These are phyloP conservation scores for Chrysopa pallens DNA, from an alignment of 1,140 invertebrate species.

Conservation along the genomic window DNA sequence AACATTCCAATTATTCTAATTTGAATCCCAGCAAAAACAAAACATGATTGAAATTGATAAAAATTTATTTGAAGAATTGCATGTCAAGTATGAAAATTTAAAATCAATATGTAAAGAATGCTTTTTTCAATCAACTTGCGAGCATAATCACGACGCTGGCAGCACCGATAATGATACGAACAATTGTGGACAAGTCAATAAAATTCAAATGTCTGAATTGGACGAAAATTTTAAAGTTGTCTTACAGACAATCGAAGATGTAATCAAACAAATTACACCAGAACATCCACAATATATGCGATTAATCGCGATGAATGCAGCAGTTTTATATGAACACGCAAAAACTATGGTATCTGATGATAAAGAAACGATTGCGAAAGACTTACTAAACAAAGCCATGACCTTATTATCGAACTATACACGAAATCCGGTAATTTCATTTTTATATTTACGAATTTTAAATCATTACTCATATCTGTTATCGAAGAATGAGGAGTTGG, in stretches of 20 bases:
- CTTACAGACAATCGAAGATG: not conserved
- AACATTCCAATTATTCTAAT: no score
- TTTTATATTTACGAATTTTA: not conserved
- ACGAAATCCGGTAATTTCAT: not conserved
- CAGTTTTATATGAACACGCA: not conserved
- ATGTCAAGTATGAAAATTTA: no score
- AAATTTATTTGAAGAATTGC: no score
- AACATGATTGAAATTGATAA: no score
- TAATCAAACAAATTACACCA: not conserved
- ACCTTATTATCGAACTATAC: not conserved
- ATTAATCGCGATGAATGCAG: not conserved
- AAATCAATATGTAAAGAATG: no score
- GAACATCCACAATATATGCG: not conserved
- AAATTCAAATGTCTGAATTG: not conserved
- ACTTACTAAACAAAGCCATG: not conserved
- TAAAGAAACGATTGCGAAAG: not conserved
- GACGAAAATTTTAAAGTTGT: not conserved
- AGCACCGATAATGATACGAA: no score
- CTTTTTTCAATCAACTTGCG: no score
- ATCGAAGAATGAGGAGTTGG: not conserved
- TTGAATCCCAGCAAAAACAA: no score
- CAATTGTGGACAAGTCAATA: no score
- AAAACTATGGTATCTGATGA: not conserved
- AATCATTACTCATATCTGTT: not conserved
- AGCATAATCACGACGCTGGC: no score